Evolutionary conservation across 1,140 invertebrate species (phyloP), one percentile per base, ranked within the genome.

Genomic region (Neelides sp.): DNA sequence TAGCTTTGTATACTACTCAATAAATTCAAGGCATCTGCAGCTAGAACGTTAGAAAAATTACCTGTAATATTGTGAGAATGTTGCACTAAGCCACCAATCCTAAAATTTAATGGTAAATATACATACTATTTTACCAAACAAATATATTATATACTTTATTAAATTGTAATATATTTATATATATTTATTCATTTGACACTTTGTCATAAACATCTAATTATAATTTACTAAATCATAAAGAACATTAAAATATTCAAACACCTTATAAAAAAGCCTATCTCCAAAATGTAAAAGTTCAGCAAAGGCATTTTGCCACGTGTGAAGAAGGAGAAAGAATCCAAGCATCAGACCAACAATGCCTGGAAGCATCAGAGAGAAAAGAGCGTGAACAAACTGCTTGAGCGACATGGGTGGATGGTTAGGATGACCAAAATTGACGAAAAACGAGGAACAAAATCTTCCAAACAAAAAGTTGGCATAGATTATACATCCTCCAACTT

Each of bases 1-100:
- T n/a, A n/a, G n/a, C n/a, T n/a, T n/a, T n/a, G n/a, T n/a, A n/a
- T n/a, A n/a, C n/a, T n/a, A n/a, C n/a, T n/a, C n/a, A n/a, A n/a
- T n/a, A n/a, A n/a, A n/a, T n/a, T n/a, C n/a, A n/a, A n/a, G n/a
- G n/a, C n/a, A n/a, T n/a, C n/a, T n/a, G n/a, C n/a, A n/a, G n/a
- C n/a, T n/a, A n/a, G n/a, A n/a, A n/a, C n/a, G n/a, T n/a, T n/a
- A n/a, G n/a, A n/a, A n/a, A n/a, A n/a, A n/a, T n/a, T n/a, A n/a
- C n/a, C n/a, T n/a, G n/a, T n/a, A n/a, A n/a, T n/a, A n/a, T n/a
- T n/a, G n/a, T n/a, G 76, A 75, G 64, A 83, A 94, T 1, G 78
- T 78, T 2, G 78, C 79, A 4, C 79, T 79, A 40, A 86, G 93
- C 93, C 93, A 97, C 93, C 92, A 97, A 61, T 94, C 89, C 79